Evolutionary conservation across 2,113 vertebrate genomes (phyloP), one percentile per base, ranked within the genome.

Genomic region (Epinephelus lanceolatus): DNA sequence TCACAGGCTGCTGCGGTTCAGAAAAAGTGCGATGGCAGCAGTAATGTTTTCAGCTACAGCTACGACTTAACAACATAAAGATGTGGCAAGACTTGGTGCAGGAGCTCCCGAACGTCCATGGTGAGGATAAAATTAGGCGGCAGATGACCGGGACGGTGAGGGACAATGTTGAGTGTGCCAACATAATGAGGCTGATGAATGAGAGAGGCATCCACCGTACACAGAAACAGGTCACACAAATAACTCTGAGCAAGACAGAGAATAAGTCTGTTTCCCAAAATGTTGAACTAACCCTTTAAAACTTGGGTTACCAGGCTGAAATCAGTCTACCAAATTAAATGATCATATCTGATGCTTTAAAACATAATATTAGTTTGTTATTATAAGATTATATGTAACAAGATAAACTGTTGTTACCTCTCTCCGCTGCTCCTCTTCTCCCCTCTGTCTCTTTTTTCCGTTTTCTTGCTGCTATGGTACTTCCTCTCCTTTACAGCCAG

Each of bases 391-490:
- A 33, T n/a, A 15, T 23, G 19, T 14, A 66, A 59, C 3, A 27
- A 40, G 3, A 30, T 0, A 33, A 67, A 30, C 11, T 23, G 11
- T 21, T 23, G 40, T 51, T 69, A 95, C 95, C 94, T 94, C 67
- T 88, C 88, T 56, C 91, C 86, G 68, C 84, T 82, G 87, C 76
- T 81, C 30, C 17, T 88, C 88, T 68, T 92, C 23, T 57, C 47
- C 76, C 4, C 82, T 87, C 49, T 72, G 75, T 87, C 63, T 84
- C 12, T 78, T 49, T 23, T 89, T 15, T 94, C 92, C 18, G 76
- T 90, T 30, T 80, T 93, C 79, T 93, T 94, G 51, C 86, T 92
- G 81, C 91, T 94, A 56, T 90, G 92, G 4, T 82, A 61, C 33
- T 93, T 94, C n/a, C 59, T 88, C 51, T 88, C 86, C 25, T 89